These are phyloP conservation scores for Ciconia nigra DNA, from an alignment of 2,797 vertebrate species.

Conservation along the genomic window DNA sequence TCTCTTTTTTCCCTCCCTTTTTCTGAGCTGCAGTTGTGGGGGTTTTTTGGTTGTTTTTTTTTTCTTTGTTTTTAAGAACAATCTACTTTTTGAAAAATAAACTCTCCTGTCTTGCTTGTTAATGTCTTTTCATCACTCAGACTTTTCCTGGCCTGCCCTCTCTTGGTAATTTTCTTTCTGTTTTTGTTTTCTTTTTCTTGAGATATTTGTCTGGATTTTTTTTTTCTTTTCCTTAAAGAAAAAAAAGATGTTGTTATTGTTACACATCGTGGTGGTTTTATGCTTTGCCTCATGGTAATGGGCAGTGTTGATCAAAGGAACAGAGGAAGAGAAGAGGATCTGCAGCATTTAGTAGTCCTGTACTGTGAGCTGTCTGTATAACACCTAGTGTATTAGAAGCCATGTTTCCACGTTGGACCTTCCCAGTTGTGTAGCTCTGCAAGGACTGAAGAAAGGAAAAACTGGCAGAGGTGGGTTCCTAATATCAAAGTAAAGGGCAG, in stretches of 20 bases:
- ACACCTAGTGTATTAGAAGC: background rate
- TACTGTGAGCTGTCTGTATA: background rate
- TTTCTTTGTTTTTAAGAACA: background rate
- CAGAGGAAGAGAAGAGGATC: background rate
- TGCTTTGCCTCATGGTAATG: background rate
- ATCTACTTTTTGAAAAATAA: background rate
- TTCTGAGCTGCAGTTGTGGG: background rate
- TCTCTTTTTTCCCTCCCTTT: background rate
- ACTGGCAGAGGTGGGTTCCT: background rate
- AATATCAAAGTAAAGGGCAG: background rate
- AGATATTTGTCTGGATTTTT: background rate
- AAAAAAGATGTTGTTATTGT: background rate
- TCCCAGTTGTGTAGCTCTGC: background rate
- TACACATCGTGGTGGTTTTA: background rate
- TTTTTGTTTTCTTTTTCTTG: background rate
- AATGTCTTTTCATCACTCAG: background rate
- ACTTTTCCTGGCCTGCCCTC: background rate
- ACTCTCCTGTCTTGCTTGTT: background rate
- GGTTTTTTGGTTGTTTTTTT: no score
- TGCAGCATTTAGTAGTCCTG: background rate
- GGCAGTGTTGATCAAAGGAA: background rate
- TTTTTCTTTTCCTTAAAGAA: background rate
- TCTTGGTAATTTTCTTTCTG: background rate
- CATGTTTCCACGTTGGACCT: background rate
- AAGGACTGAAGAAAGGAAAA: background rate